A percentile compares a stretch with the other conserved stretches of the same genome.
These are phyloP conservation scores for Cataglyphis albicans DNA, from an alignment of 2,888 invertebrate species.

Conservation along the genomic window DNA sequence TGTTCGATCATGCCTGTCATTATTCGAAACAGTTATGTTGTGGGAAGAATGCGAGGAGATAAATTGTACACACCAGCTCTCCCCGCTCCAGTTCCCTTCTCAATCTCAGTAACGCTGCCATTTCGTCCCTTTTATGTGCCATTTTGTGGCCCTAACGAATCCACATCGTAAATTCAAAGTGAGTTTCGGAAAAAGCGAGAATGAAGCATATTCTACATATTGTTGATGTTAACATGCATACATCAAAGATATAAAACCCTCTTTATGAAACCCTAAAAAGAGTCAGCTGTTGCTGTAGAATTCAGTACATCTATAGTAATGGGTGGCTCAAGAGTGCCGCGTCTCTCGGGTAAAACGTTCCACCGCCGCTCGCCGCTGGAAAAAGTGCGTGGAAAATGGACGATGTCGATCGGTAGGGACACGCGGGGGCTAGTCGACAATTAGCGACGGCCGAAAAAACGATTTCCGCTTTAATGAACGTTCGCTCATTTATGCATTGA, in stretches of 20 bases:
- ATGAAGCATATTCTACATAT: not conserved
- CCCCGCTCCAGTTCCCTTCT: not conserved
- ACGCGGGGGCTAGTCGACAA: constrained; percentile 42
- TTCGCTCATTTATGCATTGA: constrained; percentile 64
- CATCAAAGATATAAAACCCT: not conserved
- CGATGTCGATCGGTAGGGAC: constrained; percentile 29
- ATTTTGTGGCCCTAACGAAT: constrained; percentile 6
- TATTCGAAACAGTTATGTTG: constrained; percentile 50
- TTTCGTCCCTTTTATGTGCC: constrained; percentile 18
- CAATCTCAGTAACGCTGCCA: constrained; percentile 2
- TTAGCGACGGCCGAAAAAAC: constrained; percentile 58
- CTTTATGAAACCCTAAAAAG: constrained; percentile 30
- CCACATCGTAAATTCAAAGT: constrained; percentile 25
- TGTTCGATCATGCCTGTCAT: constrained; percentile 29
- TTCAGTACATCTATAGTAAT: constrained; percentile 4
- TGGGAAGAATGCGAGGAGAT: not conserved
- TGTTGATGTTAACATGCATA: not conserved
- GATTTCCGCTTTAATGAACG: constrained; percentile 58
- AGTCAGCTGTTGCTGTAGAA: constrained; percentile 12
- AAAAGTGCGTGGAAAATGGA: constrained; percentile 32
- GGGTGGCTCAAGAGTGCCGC: constrained; percentile 5
- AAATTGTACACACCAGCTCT: not conserved
- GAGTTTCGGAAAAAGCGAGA: not conserved
- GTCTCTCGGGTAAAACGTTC: constrained; percentile 7
- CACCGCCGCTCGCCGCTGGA: not conserved